Conservation (phyloP, 2,888 invertebrate genomes). For the Reticulitermes lucifugus region DNA sequence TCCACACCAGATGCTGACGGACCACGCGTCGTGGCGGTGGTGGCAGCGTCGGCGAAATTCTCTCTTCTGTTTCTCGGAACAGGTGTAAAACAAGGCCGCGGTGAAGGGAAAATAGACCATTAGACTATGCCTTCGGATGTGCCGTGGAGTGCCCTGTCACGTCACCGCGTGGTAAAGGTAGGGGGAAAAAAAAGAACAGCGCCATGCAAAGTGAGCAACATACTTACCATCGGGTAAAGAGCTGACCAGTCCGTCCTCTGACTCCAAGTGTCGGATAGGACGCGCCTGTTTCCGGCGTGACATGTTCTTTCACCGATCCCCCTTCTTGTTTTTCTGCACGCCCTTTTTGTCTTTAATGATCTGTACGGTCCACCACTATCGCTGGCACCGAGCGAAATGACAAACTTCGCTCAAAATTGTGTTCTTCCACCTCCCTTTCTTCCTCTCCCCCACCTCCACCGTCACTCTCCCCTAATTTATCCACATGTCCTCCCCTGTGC, state of each 20-base stretch:
- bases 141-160: neutral
- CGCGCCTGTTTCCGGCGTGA: slow-evolving; percentile 69
- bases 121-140: neutral
- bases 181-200: neutral
- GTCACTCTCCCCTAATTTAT: slow-evolving; percentile 51
- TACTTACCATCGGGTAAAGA: slow-evolving; percentile 52
- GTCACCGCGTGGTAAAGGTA: neutral
- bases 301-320: slow-evolving; percentile 58
- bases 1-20: too few relatives aligned
- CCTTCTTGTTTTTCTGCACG: slow-evolving; percentile 6
- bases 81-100: slow-evolving; percentile 1
- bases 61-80: neutral
- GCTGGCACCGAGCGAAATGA: slow-evolving; percentile 50
- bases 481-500: slow-evolving; percentile 51
- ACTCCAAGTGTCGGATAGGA: slow-evolving; percentile 67
- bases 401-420: slow-evolving; percentile 52
- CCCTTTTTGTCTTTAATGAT: slow-evolving; percentile 26
- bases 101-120: neutral
- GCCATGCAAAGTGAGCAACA: neutral
- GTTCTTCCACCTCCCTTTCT: slow-evolving; percentile 48
- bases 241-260: slow-evolving; percentile 61
- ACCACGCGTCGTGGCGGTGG: neutral
- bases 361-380: slow-evolving; percentile 45
- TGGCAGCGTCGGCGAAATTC: neutral
- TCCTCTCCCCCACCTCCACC: slow-evolving; percentile 40